phyloP scores from a whole-genome alignment of 2,113 vertebrate genomes.

The Sinocyclocheilus grahami region DNA sequence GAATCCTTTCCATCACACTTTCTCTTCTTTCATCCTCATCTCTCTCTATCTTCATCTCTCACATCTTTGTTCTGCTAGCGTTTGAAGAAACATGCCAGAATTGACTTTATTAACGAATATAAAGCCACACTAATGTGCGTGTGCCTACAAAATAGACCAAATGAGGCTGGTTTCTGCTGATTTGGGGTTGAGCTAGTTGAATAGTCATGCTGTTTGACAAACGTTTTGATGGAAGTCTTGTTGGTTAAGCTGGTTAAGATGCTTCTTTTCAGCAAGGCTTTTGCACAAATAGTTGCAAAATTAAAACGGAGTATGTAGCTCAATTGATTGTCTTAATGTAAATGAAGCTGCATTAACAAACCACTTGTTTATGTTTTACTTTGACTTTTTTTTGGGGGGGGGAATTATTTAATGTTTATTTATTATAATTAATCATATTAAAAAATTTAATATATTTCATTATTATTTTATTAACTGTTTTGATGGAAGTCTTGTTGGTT shows the following conservation, averaged over 20 bases:
- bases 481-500: too few relatives aligned
- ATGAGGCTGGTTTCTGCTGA: not conserved
- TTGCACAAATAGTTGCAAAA: not conserved
- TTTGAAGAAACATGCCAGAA: slow-evolving; percentile 17
- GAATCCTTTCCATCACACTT: not conserved
- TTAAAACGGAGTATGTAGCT: not conserved
- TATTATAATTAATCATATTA: too few relatives aligned
- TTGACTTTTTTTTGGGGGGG: too few relatives aligned
- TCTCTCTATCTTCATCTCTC: slow-evolving; percentile 16
- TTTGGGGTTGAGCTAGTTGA: not conserved
- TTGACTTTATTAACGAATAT: not conserved
- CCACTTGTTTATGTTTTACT: too few relatives aligned
- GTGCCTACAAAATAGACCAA: not conserved
- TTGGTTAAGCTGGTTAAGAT: not conserved
- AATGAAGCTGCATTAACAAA: not conserved
- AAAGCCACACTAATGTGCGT: not conserved
- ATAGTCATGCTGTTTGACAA: not conserved
- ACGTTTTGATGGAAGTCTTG: not conserved
- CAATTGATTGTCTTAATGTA: not conserved
- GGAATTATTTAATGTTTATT: too few relatives aligned
- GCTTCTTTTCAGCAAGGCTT: not conserved
- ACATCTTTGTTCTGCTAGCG: not conserved
- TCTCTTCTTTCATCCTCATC: slow-evolving; percentile 26
- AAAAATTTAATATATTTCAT: too few relatives aligned
- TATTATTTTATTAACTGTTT: too few relatives aligned